phyloP scores from a whole-genome alignment of 2,113 vertebrate genomes.

The Colaptes auratus region DNA sequence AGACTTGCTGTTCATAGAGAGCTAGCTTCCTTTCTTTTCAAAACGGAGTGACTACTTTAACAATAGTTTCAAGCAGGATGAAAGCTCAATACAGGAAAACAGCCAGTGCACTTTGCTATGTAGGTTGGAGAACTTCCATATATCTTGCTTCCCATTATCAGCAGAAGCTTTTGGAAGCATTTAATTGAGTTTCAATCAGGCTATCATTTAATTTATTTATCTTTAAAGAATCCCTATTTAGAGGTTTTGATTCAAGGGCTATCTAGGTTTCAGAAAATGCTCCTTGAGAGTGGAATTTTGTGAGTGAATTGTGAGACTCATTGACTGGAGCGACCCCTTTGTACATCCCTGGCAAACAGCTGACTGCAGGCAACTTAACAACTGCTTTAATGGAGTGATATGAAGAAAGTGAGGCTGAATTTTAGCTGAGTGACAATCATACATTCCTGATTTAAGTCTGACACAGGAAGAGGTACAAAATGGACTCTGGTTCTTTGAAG shows the following conservation, averaged over 20 bases:
- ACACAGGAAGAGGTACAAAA: constrained; percentile 58
- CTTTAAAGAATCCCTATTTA: background rate
- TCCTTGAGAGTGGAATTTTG: background rate
- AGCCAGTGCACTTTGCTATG: background rate
- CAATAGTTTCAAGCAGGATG: background rate
- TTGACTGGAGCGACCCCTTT: background rate
- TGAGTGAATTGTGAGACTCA: background rate
- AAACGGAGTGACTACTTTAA: background rate
- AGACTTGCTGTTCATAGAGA: background rate
- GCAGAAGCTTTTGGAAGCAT: background rate
- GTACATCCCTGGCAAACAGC: background rate
- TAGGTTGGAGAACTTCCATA: background rate
- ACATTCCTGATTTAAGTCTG: constrained; percentile 38
- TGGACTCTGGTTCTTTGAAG: constrained; percentile 27
- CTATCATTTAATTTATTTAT: background rate
- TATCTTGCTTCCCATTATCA: background rate
- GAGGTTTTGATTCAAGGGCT: background rate
- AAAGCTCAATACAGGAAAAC: background rate
- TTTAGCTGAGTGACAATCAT: background rate
- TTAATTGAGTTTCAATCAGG: background rate
- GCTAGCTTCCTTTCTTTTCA: background rate
- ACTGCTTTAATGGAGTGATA: background rate
- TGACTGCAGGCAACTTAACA: background rate
- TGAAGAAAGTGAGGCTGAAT: background rate
- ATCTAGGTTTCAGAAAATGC: background rate